Conservation (phyloP, 2,888 invertebrate genomes). For the Mesochorus sp. region DNA sequence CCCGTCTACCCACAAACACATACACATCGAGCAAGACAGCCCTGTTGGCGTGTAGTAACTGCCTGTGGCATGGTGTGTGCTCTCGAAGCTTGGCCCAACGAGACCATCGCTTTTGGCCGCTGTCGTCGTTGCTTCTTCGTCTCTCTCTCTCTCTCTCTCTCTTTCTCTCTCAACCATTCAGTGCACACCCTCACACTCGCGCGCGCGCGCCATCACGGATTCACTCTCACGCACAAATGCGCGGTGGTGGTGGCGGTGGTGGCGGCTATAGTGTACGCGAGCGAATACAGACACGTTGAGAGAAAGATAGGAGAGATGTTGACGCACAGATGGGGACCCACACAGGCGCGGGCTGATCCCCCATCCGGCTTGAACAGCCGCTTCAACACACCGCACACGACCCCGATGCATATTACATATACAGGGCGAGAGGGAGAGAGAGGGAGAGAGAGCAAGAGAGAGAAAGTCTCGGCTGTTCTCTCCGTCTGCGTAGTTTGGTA, state of each 20-base stretch:
- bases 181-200: constrained; percentile 14
- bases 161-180: too few relatives aligned
- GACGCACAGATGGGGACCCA: neutral
- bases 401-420: constrained; percentile 34
- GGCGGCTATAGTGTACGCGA: too few relatives aligned
- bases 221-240: neutral
- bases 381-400: constrained; percentile 53
- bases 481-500: constrained; percentile 24
- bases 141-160: too few relatives aligned
- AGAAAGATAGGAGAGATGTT: constrained; percentile 33
- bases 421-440: too few relatives aligned
- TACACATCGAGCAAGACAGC: constrained; percentile 14
- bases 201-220: constrained; percentile 1
- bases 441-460: too few relatives aligned
- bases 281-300: constrained; percentile 28
- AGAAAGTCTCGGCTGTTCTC: constrained; percentile 54
- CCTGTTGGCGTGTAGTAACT: constrained; percentile 51
- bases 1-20: neutral
- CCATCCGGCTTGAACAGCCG: constrained; percentile 38
- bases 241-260: too few relatives aligned
- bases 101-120: constrained; percentile 56
- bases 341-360: neutral
- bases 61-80: constrained; percentile 23
- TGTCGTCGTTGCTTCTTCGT: constrained; percentile 49
- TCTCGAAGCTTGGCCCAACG: constrained; percentile 46